Evolutionary conservation across 2,113 vertebrate genomes (phyloP).

Genomic region (Barnardius zonarius): DNA sequence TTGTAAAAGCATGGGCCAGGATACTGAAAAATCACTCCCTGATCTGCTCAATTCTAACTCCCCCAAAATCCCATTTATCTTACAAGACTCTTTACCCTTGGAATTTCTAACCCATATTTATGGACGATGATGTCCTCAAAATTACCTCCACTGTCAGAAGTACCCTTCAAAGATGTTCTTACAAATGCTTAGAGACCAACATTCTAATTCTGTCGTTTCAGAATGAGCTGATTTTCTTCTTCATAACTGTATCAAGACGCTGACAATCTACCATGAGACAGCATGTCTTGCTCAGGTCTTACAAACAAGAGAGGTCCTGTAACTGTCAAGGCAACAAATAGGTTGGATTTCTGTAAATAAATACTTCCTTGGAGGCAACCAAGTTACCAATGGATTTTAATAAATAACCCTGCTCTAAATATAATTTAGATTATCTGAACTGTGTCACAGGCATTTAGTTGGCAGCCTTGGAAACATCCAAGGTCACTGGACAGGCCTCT

Average conservation of each 20-base stretch:
- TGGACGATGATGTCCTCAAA: neutral
- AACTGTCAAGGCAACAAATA: neutral
- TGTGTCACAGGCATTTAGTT: neutral
- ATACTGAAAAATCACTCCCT: neutral
- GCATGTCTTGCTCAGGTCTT: neutral
- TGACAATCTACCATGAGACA: neutral
- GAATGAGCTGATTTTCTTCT: neutral
- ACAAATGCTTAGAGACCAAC: neutral
- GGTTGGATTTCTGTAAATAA: neutral
- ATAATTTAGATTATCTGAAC: neutral
- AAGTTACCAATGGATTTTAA: neutral
- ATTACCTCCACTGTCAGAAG: constrained; percentile 10
- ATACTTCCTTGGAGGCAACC: neutral
- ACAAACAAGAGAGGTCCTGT: neutral
- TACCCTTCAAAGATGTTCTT: neutral
- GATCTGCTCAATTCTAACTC: neutral
- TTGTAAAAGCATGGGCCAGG: neutral
- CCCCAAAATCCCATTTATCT: neutral
- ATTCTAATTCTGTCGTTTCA: neutral
- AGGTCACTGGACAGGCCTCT: neutral
- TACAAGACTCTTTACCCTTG: neutral
- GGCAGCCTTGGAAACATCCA: neutral
- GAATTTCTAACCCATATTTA: neutral
- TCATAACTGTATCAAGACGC: neutral
- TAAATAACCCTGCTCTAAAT: neutral